These are phyloP conservation scores for Glyptemys insculpta DNA, from an alignment of 2,797 vertebrate genomes.

Conservation along the genomic window DNA sequence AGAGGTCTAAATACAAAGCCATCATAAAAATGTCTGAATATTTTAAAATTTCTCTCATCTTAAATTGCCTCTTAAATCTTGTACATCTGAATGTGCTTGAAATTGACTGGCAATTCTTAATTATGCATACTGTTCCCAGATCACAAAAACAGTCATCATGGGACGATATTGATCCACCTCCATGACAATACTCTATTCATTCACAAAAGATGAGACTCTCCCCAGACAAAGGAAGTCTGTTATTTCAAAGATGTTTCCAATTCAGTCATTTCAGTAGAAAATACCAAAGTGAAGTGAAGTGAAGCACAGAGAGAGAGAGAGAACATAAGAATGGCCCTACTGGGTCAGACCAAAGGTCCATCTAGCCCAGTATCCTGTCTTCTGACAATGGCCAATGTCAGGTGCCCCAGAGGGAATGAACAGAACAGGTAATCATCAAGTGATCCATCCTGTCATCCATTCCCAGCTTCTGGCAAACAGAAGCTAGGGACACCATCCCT, in stretches of 20 bases:
- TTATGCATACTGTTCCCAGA: accelerated
- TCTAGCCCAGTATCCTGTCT: too few relatives aligned
- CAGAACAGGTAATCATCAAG: too few relatives aligned
- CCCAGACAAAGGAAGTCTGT: not conserved
- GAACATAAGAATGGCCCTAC: too few relatives aligned
- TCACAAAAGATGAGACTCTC: not conserved
- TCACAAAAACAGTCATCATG: not conserved
- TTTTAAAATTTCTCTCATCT: not conserved
- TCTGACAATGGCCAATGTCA: too few relatives aligned
- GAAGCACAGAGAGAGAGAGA: slow-evolving; percentile 16
- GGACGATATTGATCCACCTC: not conserved
- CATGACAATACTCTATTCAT: not conserved
- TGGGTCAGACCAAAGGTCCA: too few relatives aligned
- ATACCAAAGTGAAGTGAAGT: slow-evolving; percentile 15
- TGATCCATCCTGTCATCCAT: too few relatives aligned
- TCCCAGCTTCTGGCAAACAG: too few relatives aligned
- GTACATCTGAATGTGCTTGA: not conserved
- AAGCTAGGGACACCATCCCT: too few relatives aligned
- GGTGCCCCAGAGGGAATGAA: too few relatives aligned
- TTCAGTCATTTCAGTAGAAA: slow-evolving; percentile 27
- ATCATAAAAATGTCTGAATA: not conserved
- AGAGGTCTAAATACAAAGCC: not conserved
- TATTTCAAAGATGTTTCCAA: slow-evolving; percentile 5
- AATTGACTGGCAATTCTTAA: not conserved
- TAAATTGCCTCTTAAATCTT: not conserved